Evolutionary conservation across 1,140 invertebrate genomes (phyloP).

Genomic region (Linepithema humile): DNA sequence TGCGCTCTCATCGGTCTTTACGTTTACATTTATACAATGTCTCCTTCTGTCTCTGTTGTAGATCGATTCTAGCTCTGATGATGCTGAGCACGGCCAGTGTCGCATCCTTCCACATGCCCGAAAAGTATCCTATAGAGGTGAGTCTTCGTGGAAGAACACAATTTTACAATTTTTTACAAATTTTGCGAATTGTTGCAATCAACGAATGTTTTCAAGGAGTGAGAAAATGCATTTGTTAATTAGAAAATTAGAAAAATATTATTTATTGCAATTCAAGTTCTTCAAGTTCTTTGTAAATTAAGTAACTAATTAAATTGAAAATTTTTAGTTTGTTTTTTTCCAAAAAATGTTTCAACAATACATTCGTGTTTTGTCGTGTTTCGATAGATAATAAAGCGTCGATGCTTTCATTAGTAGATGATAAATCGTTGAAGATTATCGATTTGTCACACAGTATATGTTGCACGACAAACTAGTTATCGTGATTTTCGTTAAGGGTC

Average conservation of each 20-base stretch:
- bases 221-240: not conserved
- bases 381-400: not conserved
- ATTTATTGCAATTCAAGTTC: not conserved
- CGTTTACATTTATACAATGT: slow-evolving; percentile 20
- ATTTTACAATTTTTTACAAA: not conserved
- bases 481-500: not conserved
- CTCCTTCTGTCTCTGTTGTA: slow-evolving; percentile 73
- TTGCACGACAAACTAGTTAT: not conserved
- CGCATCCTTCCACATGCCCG: slow-evolving; percentile 75
- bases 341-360: not conserved
- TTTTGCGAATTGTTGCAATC: not conserved
- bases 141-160: slow-evolving; percentile 42
- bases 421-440: not conserved
- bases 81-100: slow-evolving; percentile 71
- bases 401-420: not conserved
- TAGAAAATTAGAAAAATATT: not conserved
- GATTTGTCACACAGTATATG: no score
- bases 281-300: not conserved
- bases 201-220: not conserved
- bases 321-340: not conserved
- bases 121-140: slow-evolving; percentile 81
- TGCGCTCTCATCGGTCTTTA: slow-evolving; percentile 40
- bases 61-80: slow-evolving; percentile 75
- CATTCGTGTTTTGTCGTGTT: not conserved
- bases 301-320: not conserved